Conservation (phyloP, 2,888 invertebrate species). For the Deroplatys truncata region DNA sequence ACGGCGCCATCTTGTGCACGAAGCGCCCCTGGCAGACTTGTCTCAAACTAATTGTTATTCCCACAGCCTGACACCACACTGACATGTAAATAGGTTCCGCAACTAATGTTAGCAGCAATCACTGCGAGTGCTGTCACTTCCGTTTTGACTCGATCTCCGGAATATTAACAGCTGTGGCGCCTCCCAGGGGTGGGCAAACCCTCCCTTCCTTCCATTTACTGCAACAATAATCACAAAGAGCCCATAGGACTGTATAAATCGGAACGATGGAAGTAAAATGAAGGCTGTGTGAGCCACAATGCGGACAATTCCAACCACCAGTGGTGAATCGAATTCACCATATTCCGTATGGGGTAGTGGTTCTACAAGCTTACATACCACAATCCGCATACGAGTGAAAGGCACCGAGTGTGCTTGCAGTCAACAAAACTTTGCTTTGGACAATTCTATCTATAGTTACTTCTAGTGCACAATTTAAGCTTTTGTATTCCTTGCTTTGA, state of each 20-base stretch:
- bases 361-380: too few relatives aligned
- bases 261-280: neutral
- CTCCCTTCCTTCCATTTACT: too few relatives aligned
- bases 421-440: too few relatives aligned
- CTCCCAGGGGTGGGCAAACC: neutral
- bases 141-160: neutral
- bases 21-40: neutral
- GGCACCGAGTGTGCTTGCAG: too few relatives aligned
- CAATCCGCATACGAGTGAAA: too few relatives aligned
- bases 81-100: constrained; percentile 1
- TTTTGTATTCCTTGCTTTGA: too few relatives aligned
- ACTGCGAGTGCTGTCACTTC: neutral
- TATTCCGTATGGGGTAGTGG: neutral
- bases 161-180: neutral
- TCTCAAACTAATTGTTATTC: constrained; percentile 1
- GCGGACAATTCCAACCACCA: neutral
- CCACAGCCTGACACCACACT: neutral
- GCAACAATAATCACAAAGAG: neutral
- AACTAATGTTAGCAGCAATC: neutral
- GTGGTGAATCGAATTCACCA: neutral
- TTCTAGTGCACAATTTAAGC: too few relatives aligned
- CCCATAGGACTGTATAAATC: neutral
- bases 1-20: neutral
- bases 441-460: too few relatives aligned
- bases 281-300: neutral